Percentiles rank a stretch among this genome's conserved stretches.
Conservation (phyloP, 2,113 vertebrate genomes). For the Camelus dromedarius region DNA sequence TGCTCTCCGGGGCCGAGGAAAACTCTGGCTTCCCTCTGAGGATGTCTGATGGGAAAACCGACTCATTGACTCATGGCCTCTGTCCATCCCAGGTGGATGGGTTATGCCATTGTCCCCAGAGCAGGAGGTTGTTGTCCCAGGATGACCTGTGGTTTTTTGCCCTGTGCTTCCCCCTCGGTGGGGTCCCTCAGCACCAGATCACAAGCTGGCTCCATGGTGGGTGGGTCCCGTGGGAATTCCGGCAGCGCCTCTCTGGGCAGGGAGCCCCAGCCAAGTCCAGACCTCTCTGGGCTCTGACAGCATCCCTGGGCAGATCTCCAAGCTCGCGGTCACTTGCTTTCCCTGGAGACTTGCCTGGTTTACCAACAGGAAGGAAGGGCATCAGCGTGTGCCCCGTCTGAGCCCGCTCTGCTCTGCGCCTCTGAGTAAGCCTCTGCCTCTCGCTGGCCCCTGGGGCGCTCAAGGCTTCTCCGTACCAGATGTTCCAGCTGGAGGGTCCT, state of each 20-base stretch:
- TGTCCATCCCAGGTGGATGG: not conserved
- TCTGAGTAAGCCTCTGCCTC: no score
- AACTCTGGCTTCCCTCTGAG: not conserved
- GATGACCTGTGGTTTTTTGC: not conserved
- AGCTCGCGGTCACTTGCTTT: not conserved
- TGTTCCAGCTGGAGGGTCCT: not conserved
- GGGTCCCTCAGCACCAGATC: not conserved
- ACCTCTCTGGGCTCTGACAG: not conserved
- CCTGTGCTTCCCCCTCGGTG: not conserved
- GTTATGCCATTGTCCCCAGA: not conserved
- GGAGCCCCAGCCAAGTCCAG: not conserved
- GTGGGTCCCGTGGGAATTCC: not conserved
- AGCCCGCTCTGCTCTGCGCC: not conserved
- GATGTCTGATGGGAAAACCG: not conserved
- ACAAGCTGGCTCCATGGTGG: not conserved
- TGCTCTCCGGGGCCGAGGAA: not conserved
- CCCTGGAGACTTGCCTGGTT: not conserved
- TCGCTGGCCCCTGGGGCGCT: not conserved
- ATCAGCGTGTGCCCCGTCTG: fast-evolving
- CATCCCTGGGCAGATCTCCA: not conserved
- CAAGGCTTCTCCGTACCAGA: not conserved
- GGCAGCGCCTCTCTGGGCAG: not conserved
- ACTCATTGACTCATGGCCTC: not conserved
- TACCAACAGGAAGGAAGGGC: not conserved
- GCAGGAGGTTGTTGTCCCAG: not conserved